Evolutionary conservation across 37 sponge, comb jelly and placozoan species (phyloP).

Genomic region (Crambe crambe): DNA sequence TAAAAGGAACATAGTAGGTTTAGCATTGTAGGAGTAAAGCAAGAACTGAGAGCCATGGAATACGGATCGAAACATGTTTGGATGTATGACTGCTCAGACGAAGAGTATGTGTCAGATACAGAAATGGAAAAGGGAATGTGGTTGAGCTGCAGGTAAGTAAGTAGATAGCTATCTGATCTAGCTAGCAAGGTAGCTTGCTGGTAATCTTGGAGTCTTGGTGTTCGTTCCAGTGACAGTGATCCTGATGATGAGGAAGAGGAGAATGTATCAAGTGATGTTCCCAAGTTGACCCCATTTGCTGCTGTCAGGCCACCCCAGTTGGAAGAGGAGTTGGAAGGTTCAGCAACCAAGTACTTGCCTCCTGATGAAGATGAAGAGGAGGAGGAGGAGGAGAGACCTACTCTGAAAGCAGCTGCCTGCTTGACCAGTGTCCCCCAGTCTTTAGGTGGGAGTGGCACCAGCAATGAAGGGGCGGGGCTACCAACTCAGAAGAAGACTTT

Average conservation of each 20-base stretch:
- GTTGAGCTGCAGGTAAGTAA: conserved; percentile 63
- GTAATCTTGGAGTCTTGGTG: background rate
- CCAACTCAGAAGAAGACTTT: too few relatives aligned
- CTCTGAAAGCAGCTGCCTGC: background rate
- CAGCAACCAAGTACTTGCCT: conserved; percentile 13
- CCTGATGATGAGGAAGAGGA: background rate
- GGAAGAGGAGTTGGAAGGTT: background rate
- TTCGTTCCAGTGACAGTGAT: background rate
- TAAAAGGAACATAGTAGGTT: too few relatives aligned
- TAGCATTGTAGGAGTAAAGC: too few relatives aligned
- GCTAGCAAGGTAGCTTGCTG: background rate
- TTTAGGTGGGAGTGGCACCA: too few relatives aligned
- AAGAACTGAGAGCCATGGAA: conserved; percentile 68
- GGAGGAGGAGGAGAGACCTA: background rate
- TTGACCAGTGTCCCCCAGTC: too few relatives aligned
- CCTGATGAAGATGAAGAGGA: conserved; percentile 1
- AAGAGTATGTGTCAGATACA: conserved; percentile 57
- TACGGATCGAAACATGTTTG: conserved; percentile 63
- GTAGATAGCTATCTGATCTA: too few relatives aligned
- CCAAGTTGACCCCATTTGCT: background rate
- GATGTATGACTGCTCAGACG: conserved; percentile 61
- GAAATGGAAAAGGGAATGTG: conserved; percentile 76
- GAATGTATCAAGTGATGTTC: background rate
- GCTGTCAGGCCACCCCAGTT: too few relatives aligned
- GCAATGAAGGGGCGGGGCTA: too few relatives aligned